These are phyloP conservation scores for Andrena dorsata DNA, from an alignment of 2,888 invertebrate genomes.

Conservation along the genomic window DNA sequence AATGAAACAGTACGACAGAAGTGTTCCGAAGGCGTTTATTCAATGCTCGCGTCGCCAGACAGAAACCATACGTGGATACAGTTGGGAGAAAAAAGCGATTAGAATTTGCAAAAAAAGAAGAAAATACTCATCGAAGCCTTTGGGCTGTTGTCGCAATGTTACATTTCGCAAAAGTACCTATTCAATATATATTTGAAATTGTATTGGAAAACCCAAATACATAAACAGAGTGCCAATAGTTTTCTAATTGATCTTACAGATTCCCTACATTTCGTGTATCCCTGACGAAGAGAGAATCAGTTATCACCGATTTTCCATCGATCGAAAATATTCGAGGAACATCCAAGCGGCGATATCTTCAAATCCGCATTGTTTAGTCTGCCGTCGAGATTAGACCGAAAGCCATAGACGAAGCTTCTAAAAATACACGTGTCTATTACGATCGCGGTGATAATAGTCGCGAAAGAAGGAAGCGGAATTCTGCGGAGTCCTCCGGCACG, in stretches of 20 bases:
- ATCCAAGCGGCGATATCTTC: neutral
- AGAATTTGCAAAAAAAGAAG: neutral
- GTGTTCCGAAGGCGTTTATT: neutral
- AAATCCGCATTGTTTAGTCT: neutral
- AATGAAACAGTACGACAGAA: neutral
- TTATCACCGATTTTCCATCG: neutral
- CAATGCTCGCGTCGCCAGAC: constrained; percentile 3
- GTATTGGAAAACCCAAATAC: too few relatives aligned
- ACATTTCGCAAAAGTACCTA: too few relatives aligned
- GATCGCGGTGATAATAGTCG: constrained; percentile 1
- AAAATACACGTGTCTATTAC: constrained; percentile 7
- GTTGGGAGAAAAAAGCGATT: neutral
- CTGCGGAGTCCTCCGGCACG: constrained; percentile 19
- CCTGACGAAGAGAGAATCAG: too few relatives aligned
- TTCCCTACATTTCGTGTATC: too few relatives aligned
- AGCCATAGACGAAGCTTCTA: neutral
- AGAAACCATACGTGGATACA: constrained; percentile 3
- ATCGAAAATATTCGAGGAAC: neutral
- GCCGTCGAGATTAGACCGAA: neutral
- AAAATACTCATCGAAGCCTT: too few relatives aligned
- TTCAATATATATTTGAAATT: too few relatives aligned
- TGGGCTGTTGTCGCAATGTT: too few relatives aligned
- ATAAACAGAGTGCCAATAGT: neutral
- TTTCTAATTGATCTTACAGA: neutral
- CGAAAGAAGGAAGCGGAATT: constrained; percentile 39